Conservation (phyloP, 2,797 vertebrate species). For the Mastacembelus armatus region DNA sequence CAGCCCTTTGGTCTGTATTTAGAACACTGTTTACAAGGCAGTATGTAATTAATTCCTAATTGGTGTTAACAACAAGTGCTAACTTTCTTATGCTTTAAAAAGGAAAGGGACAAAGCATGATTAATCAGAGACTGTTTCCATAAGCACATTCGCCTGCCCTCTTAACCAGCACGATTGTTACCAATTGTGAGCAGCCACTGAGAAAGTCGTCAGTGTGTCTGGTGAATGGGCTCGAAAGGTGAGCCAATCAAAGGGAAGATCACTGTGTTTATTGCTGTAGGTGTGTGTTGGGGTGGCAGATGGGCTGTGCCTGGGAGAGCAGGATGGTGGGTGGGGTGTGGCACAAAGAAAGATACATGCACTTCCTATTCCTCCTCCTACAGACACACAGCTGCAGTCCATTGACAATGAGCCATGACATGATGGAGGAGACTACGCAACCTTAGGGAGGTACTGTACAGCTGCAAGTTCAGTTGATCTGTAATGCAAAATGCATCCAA, state of each 20-base stretch:
- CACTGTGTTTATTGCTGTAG: constrained; percentile 9
- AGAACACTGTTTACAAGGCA: constrained; percentile 50
- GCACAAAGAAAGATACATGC: constrained; percentile 28
- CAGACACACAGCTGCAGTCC: constrained; percentile 14
- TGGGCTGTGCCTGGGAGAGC: constrained; percentile 31
- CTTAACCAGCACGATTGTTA: constrained; percentile 34
- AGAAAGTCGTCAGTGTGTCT: constrained; percentile 37
- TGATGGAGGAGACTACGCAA: constrained; percentile 3
- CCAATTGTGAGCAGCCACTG: constrained; percentile 33
- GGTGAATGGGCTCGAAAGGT: constrained; percentile 9
- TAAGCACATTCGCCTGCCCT: constrained; percentile 59
- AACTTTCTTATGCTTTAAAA: constrained; percentile 40
- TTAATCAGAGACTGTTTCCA: constrained; percentile 55
- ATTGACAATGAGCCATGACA: constrained; percentile 36
- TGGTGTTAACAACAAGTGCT: constrained; percentile 49
- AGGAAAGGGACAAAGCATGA: constrained; percentile 36
- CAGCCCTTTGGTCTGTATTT: constrained; percentile 46
- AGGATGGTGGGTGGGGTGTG: constrained; percentile 33
- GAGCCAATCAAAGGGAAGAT: constrained; percentile 13
- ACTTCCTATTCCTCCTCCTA: constrained; percentile 21
- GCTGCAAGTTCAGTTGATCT: constrained; percentile 36
- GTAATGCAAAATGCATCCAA: constrained; percentile 63
- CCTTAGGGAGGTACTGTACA: constrained; percentile 32
- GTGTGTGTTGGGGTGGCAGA: constrained; percentile 29
- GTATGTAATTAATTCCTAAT: constrained; percentile 59